phyloP scores from a whole-genome alignment of 2,888 invertebrate species.

The Cephus runcator region DNA sequence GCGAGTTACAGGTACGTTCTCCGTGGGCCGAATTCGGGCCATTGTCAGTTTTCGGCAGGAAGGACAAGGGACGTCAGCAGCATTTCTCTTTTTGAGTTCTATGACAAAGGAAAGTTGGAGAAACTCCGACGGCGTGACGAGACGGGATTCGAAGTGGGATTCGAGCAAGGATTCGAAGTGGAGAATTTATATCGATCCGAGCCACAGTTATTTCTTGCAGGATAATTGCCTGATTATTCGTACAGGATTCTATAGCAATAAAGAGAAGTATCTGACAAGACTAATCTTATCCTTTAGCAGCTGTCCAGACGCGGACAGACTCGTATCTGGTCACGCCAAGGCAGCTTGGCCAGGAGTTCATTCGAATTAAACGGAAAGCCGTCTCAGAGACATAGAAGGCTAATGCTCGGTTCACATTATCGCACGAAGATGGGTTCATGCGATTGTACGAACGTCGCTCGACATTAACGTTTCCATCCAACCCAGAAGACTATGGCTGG shows the following conservation, averaged over 20 bases:
- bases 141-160: too few species aligned
- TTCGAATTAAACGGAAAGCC: neutral
- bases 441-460: conserved; percentile 29
- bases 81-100: neutral
- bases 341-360: conserved; percentile 25
- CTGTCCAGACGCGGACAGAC: conserved; percentile 36
- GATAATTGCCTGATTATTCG: conserved; percentile 25
- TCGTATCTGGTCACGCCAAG: conserved; percentile 46
- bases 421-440: conserved; percentile 40
- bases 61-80: neutral
- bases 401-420: conserved; percentile 39
- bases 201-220: too few species aligned
- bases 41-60: neutral
- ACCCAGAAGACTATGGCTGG: conserved; percentile 1
- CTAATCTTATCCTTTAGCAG: conserved; percentile 38
- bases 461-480: conserved; percentile 42
- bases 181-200: neutral
- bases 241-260: conserved; percentile 39
- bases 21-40: neutral
- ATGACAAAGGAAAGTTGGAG: neutral
- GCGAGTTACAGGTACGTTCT: neutral
- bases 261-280: conserved; percentile 36
- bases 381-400: conserved; percentile 40
- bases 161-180: neutral
- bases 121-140: neutral